These are phyloP conservation scores for Apamea epomidion DNA, from an alignment of 2,888 invertebrate genomes.

Conservation along the genomic window DNA sequence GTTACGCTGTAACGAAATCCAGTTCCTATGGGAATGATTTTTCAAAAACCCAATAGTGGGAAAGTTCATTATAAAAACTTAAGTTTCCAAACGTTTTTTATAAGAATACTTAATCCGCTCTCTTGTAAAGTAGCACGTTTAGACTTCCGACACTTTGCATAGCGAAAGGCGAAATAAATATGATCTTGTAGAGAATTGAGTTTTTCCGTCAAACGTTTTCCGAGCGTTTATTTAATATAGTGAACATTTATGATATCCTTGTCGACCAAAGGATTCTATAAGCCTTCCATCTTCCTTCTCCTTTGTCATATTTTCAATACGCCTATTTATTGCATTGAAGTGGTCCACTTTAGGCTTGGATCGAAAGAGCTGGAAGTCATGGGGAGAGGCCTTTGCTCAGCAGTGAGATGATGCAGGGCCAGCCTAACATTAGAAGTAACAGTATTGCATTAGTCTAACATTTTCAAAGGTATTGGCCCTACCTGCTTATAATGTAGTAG, in stretches of 20 bases:
- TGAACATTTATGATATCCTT: not conserved
- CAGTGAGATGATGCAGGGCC: too few species aligned
- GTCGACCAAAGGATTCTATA: not conserved
- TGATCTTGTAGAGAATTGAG: not conserved
- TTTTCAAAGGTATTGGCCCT: not conserved
- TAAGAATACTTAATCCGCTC: not conserved
- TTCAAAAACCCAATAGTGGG: not conserved
- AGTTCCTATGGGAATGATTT: not conserved
- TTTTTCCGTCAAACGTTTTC: conserved; percentile 1
- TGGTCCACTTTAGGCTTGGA: too few species aligned
- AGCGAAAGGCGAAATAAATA: not conserved
- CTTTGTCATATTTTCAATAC: not conserved
- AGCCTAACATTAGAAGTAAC: too few species aligned
- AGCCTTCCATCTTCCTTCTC: not conserved
- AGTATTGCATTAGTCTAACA: not conserved
- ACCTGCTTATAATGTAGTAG: not conserved
- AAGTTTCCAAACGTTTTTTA: not conserved
- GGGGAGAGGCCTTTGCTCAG: too few species aligned
- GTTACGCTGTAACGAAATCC: not conserved
- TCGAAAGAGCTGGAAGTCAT: too few species aligned
- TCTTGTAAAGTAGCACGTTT: not conserved
- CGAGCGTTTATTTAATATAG: not conserved
- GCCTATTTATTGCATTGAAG: too few species aligned
- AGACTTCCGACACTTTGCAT: not conserved
- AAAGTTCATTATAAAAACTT: not conserved